Conservation (phyloP, 2,113 vertebrate species). For the Pteropus alecto region DNA sequence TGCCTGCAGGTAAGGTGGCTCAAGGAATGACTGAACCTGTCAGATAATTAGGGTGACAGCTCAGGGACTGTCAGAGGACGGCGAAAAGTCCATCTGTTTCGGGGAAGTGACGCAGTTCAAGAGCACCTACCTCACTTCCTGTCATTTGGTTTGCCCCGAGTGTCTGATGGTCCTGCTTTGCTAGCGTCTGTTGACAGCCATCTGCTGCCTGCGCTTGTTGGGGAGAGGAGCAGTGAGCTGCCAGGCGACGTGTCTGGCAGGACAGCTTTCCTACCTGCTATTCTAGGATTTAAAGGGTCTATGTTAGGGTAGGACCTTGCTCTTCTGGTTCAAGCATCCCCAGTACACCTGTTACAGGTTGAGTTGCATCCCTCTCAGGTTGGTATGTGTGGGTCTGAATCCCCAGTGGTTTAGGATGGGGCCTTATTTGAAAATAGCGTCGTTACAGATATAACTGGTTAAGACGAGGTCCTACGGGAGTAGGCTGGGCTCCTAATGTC, state of each 20-base stretch:
- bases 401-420: not conserved
- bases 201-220: not conserved
- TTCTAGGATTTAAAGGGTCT: not conserved
- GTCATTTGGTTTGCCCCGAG: constrained; percentile 47
- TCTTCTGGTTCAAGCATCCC: not conserved
- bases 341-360: not conserved
- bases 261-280: not conserved
- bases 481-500: not conserved
- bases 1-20: not conserved
- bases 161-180: not conserved
- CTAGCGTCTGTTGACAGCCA: not conserved
- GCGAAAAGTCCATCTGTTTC: constrained; percentile 41
- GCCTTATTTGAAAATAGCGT: not conserved
- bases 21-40: not conserved
- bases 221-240: accelerated
- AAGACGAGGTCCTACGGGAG: not conserved
- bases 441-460: not conserved
- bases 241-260: not conserved
- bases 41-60: not conserved
- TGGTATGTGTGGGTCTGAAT: not conserved
- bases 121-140: not conserved
- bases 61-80: not conserved
- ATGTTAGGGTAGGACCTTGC: not conserved
- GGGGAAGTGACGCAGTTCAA: not conserved
- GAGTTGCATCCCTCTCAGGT: not conserved